A percentile compares a stretch with the other conserved stretches of the same genome.
Conservation (phyloP, 1,140 invertebrate species). For the Leptinotarsa texana region DNA sequence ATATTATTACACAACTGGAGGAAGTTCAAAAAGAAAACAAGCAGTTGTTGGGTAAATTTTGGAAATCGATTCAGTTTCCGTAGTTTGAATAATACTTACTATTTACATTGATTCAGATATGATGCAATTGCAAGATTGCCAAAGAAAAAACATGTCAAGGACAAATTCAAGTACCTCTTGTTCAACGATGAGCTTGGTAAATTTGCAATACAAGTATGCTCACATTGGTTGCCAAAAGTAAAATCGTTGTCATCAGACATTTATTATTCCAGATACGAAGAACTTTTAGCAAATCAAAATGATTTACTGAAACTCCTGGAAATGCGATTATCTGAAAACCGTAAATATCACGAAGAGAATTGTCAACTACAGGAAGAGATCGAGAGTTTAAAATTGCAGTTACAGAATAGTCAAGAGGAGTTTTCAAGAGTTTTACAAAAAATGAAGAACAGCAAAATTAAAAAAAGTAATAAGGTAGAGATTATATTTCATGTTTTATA, state of each 20-base stretch:
- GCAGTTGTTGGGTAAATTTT: constrained; percentile 28
- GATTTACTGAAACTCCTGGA: constrained; percentile 40
- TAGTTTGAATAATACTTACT: too few relatives aligned
- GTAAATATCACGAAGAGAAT: constrained; percentile 39
- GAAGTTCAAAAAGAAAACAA: constrained; percentile 37
- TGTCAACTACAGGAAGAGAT: constrained; percentile 32
- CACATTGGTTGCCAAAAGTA: background rate
- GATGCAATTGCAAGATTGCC: constrained; percentile 23
- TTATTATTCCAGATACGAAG: constrained; percentile 37
- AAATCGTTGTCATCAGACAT: background rate
- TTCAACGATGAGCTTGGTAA: constrained; percentile 41
- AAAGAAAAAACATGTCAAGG: constrained; percentile 24
- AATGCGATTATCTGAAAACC: constrained; percentile 35
- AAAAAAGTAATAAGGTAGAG: constrained; percentile 36
- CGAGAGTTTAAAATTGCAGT: constrained; percentile 27
- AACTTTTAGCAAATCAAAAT: constrained; percentile 35
- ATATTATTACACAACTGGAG: constrained; percentile 29
- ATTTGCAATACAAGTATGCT: constrained; percentile 43
- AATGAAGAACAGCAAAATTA: constrained; percentile 32
- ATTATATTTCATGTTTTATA: too few relatives aligned
- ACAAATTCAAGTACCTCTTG: constrained; percentile 28
- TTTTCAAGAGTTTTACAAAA: constrained; percentile 30
- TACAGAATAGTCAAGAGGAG: constrained; percentile 28
- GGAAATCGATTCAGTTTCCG: too few relatives aligned
- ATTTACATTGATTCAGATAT: constrained; percentile 23